A percentile compares a stretch with the other conserved stretches of the same genome.
phyloP scores from a whole-genome alignment of 2,888 invertebrate species.

The Macrostomum cliftonense region DNA sequence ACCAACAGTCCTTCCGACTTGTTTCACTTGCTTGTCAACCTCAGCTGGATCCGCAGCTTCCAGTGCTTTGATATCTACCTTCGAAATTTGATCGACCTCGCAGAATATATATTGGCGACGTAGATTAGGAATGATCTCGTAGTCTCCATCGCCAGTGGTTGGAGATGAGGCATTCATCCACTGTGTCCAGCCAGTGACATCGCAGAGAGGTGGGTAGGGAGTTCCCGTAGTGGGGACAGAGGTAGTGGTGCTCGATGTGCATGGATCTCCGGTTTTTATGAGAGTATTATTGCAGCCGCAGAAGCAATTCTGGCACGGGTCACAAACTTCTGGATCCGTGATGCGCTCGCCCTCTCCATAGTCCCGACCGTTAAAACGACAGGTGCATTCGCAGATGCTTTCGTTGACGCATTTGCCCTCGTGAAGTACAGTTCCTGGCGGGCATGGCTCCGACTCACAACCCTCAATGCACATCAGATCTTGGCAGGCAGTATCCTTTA shows the following conservation, averaged over 20 bases:
- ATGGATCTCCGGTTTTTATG: slow-evolving; percentile 22
- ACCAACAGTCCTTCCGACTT: slow-evolving; percentile 38
- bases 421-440: slow-evolving; percentile 52
- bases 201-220: slow-evolving; percentile 38
- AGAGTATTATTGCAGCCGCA: slow-evolving; percentile 26
- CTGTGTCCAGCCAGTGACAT: slow-evolving; percentile 52
- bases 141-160: slow-evolving; percentile 23
- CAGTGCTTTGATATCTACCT: neutral
- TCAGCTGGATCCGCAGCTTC: neutral
- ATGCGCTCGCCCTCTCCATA: slow-evolving; percentile 60
- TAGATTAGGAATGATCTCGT: slow-evolving; percentile 20
- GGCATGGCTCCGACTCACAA: slow-evolving; percentile 56
- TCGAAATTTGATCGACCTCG: slow-evolving; percentile 17
- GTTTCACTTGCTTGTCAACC: neutral
- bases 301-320: slow-evolving; percentile 59
- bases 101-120: slow-evolving; percentile 20
- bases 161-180: slow-evolving; percentile 49
- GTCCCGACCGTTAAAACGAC: slow-evolving; percentile 49
- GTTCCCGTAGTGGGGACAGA: slow-evolving; percentile 4
- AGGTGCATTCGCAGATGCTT: slow-evolving; percentile 50
- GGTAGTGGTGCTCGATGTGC: slow-evolving; percentile 7
- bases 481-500: slow-evolving; percentile 45
- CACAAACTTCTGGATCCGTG: slow-evolving; percentile 42
- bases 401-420: slow-evolving; percentile 60
- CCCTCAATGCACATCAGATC: slow-evolving; percentile 42